Conservation (phyloP, 2,797 vertebrate genomes). For the Brotula barbata region DNA sequence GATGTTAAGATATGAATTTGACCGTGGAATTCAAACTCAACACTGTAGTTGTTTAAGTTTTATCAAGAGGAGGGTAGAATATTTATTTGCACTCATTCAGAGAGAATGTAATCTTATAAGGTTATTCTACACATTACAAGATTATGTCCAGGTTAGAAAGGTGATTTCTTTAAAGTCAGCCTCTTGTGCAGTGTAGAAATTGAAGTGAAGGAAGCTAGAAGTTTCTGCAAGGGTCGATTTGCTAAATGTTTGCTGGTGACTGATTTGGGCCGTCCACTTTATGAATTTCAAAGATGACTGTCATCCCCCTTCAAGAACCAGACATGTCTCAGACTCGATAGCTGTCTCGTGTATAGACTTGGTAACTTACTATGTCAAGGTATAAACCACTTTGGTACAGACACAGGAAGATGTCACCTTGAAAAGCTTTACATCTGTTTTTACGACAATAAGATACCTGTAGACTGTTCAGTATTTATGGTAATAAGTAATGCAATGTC, state of each 20-base stretch:
- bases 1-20: neutral
- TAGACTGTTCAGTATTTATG: neutral
- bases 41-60: neutral
- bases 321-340: too few relatives aligned
- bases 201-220: too few relatives aligned
- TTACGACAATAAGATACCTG: neutral
- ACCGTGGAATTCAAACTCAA: neutral
- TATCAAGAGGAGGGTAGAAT: neutral
- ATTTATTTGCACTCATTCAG: constrained; percentile 19
- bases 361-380: too few relatives aligned
- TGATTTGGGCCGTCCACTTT: too few relatives aligned
- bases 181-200: too few relatives aligned
- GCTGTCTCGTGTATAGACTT: too few relatives aligned
- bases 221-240: too few relatives aligned
- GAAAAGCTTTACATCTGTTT: neutral
- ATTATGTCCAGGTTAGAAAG: neutral
- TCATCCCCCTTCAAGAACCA: too few relatives aligned
- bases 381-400: too few relatives aligned
- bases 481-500: neutral
- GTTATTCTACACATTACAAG: constrained; percentile 22
- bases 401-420: neutral
- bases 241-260: too few relatives aligned
- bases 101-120: constrained; percentile 15
- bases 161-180: neutral
- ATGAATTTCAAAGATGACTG: too few relatives aligned